Conservation (phyloP, 2,888 invertebrate genomes). For the Orchestes rusci region DNA sequence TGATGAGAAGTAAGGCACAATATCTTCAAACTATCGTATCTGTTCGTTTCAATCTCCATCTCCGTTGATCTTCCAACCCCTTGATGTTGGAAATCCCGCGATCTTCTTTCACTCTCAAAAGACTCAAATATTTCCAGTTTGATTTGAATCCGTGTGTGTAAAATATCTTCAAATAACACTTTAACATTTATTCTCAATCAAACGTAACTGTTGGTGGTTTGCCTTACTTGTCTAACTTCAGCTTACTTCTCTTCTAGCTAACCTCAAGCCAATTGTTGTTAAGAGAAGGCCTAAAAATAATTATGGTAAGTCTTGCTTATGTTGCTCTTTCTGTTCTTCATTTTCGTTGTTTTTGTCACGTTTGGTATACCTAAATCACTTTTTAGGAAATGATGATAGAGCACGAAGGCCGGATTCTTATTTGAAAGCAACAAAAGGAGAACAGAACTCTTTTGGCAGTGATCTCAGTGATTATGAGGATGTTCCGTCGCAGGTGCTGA, state of each 20-base stretch:
- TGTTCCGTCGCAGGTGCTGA: slow-evolving; percentile 46
- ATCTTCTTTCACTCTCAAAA: too few relatives aligned
- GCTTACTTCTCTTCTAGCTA: slow-evolving; percentile 22
- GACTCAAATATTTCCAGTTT: too few relatives aligned
- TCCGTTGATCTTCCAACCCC: too few relatives aligned
- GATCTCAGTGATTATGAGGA: slow-evolving; percentile 60
- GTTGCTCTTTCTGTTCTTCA: not conserved
- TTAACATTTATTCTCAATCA: too few relatives aligned
- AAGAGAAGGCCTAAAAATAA: slow-evolving; percentile 43
- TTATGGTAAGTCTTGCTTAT: slow-evolving; percentile 38
- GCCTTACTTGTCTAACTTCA: not conserved
- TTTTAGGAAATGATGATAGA: slow-evolving; percentile 72
- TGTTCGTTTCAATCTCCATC: too few relatives aligned
- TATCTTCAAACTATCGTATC: too few relatives aligned
- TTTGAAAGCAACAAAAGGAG: slow-evolving; percentile 84
- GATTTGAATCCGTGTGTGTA: too few relatives aligned
- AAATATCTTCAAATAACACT: too few relatives aligned
- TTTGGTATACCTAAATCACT: slow-evolving; percentile 5
- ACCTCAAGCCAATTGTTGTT: slow-evolving; percentile 39
- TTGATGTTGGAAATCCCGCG: too few relatives aligned
- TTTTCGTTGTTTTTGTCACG: not conserved
- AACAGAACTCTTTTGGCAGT: slow-evolving; percentile 65
- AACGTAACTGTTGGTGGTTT: too few relatives aligned
- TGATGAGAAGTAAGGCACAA: too few relatives aligned
- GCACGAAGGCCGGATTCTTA: slow-evolving; percentile 88